These are phyloP conservation scores for Tursiops truncatus DNA, from an alignment of 2,113 vertebrate genomes.

Conservation along the genomic window DNA sequence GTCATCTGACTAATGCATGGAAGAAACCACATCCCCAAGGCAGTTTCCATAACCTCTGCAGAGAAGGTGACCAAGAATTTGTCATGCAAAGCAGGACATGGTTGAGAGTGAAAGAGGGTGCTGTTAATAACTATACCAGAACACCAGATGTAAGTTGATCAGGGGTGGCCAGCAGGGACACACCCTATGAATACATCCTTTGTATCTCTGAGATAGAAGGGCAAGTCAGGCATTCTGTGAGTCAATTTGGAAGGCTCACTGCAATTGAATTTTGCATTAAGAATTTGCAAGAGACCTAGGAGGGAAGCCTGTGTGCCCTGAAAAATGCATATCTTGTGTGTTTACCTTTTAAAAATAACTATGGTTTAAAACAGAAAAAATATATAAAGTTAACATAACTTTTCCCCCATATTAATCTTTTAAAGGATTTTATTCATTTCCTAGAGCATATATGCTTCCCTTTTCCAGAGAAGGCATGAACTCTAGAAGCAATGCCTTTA, in stretches of 20 bases:
- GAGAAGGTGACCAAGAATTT: neutral
- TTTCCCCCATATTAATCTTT: neutral
- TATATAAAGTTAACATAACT: neutral
- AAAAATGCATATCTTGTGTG: neutral
- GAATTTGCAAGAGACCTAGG: neutral
- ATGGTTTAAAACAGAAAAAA: neutral
- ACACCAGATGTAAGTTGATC: neutral
- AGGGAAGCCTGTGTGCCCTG: neutral
- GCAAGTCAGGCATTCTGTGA: neutral
- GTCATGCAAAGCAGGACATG: neutral
- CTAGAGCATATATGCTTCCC: neutral
- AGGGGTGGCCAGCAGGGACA: neutral
- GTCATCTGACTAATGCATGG: neutral
- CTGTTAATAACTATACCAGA: conserved; percentile 13
- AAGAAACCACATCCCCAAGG: neutral
- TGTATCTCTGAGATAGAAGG: neutral
- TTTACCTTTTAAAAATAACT: conserved; percentile 33
- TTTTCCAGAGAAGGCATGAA: neutral
- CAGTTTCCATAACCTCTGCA: neutral
- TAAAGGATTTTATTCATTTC: conserved; percentile 25
- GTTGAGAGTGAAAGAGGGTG: neutral
- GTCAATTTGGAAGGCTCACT: neutral
- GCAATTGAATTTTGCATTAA: neutral
- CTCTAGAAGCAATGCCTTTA: conserved; percentile 8
- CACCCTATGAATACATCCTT: neutral